Base-by-base conservation (phyloP, 2,888 invertebrate genomes). In the Abrostola tripartita region DNA sequence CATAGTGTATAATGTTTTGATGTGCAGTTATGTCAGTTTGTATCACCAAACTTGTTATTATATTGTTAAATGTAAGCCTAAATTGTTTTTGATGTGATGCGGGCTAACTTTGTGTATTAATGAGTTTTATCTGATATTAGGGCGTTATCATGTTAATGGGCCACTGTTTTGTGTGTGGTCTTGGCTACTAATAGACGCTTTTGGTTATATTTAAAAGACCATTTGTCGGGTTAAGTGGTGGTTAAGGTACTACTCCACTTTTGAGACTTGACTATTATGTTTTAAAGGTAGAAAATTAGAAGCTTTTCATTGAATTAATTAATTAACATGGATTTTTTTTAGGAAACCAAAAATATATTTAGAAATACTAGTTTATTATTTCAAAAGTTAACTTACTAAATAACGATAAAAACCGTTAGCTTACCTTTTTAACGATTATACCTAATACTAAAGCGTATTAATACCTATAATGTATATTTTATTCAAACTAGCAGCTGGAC, bases 1-100 rank as follows among this genome's bases (percentile, higher is more conserved):
- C 88, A 91, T 88, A 88, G 85, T 82, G 76, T 83, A 67, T 88
- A 88, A 90, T 90, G 85, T 73, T 88, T 82, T 88, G 87, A 90
- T 88, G 90, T 84, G 83, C 85, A 83, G 87, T 89, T 90, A 88
- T 86, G 82, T 80, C 77, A 70, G 77, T 80, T 73, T 76, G 81
- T 78, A 69, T 72, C 76, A 78, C 78, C 65, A 66, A 85, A 83
- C 80, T 76, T 74, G 81, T 83, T 85, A 89, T 92, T 90, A 89
- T 84, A 69, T 76, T 79, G 85, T 88, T 89, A 85, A 87, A 84
- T 85, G 85, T 82, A 78, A 81, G 82, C 67, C 73, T 84, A 87
- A 90, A 90, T 90, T 84, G 85, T 85, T 88, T 87, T 76, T 75
- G 72, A 81, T 78, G 78, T 14, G 83, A 84, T 90, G 90, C 90